Base-by-base conservation (phyloP, 2,888 invertebrate species). In the Clostera curtula region DNA sequence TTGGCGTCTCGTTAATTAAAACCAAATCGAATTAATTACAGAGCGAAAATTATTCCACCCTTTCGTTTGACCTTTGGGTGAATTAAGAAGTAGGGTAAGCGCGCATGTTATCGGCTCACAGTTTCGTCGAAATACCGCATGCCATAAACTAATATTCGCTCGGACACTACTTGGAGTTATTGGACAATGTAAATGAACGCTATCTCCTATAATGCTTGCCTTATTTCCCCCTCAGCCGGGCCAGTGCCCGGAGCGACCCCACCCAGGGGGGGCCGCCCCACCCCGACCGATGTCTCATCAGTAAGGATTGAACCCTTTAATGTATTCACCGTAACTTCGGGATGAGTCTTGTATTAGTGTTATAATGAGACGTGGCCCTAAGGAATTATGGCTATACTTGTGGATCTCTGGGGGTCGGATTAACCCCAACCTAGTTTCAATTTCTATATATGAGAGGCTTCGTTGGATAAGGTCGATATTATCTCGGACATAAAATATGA, bases 151-250 rank as follows among this genome's bases (percentile, higher is more conserved):
- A 79, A 83, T 82, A 82, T 76, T 76, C 75, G 73, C 65, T 72
- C 69, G 82, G 80, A 76, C 83, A 82, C 79, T 79, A 82, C 82
- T 84, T 79, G 76, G 75, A 84, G 82, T 82, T 84, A 84, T 84
- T 82, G 84, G 79, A 84, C 83, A 85, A 84, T 84, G 84, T 85
- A 85, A 85, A 84, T 84, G 84, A 84, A 84, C 82, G 76, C 76
- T 83, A 79, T 77, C 76, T 79, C 72, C 80, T 77, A 82, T 83
- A 83, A 83, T 84, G 83, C 82, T 71, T 72, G 75, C 77, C 77
- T 73, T 77, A 74, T 72, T 72, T 63, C 73, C 72, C 71, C 75
- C 60, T 43, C 56, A 50, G 62, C 62, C 58, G 52, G 73, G 74
- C 64, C 73, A 73, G 68, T 69, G 75, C 66, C 69, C 71, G 68